Conservation (phyloP, 2,888 invertebrate species). For the Rhagonycha fulva region DNA sequence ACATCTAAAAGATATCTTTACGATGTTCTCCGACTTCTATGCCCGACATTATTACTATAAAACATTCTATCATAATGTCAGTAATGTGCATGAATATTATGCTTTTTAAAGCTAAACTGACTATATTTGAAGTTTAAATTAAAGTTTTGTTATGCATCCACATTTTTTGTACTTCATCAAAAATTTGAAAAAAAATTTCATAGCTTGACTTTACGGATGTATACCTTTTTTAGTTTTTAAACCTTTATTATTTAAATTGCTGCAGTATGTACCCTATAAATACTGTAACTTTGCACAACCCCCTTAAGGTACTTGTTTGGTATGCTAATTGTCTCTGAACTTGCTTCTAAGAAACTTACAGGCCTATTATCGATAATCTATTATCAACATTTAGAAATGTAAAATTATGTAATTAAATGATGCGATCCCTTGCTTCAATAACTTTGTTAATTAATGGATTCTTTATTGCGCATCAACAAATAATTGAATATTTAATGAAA, state of each 20-base stretch:
- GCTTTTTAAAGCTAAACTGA: background rate
- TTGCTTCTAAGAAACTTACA: slow-evolving; percentile 12
- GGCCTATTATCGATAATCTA: slow-evolving; percentile 17
- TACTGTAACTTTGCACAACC: slow-evolving; percentile 11
- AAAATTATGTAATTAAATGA: slow-evolving; percentile 12
- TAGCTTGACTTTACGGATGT: background rate
- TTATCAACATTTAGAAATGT: slow-evolving; percentile 13
- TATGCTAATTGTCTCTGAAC: slow-evolving; percentile 19
- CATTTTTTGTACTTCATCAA: background rate
- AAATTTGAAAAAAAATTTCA: too few species aligned
- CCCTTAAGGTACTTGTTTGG: slow-evolving; percentile 15
- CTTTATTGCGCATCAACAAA: background rate
- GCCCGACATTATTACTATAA: slow-evolving; percentile 41
- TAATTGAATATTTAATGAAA: background rate
- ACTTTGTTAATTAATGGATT: slow-evolving; percentile 14
- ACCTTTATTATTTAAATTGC: background rate
- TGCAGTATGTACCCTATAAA: slow-evolving; percentile 3
- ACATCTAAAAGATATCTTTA: slow-evolving; percentile 37
- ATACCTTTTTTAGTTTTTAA: background rate
- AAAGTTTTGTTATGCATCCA: background rate
- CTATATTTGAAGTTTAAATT: background rate
- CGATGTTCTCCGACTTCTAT: slow-evolving; percentile 33
- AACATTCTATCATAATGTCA: slow-evolving; percentile 31
- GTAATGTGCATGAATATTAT: slow-evolving; percentile 39
- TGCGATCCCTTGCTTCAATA: slow-evolving; percentile 7